Evolutionary conservation across 2,113 vertebrate genomes (phyloP).

Genomic region (Asarcornis scutulata): DNA sequence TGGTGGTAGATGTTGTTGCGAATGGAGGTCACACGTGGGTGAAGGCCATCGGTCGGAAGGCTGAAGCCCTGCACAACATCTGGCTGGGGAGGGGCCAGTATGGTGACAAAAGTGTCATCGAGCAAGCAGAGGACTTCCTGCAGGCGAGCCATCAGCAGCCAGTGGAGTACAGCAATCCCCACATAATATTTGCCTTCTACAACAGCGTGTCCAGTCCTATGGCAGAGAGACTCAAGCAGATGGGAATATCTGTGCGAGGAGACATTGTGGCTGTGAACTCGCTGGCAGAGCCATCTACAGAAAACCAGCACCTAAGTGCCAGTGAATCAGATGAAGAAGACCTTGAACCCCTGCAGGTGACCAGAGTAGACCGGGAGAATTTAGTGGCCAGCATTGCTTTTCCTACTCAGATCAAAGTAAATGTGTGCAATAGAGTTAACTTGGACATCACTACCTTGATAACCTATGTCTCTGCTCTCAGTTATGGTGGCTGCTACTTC

Average conservation of each 20-base stretch:
- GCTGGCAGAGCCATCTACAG: slow-evolving; percentile 53
- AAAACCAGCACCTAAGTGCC: slow-evolving; percentile 2
- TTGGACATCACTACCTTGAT: slow-evolving; percentile 96
- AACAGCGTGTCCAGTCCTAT: slow-evolving; percentile 92
- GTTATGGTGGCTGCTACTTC: slow-evolving; percentile 90
- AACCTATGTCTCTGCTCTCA: slow-evolving; percentile 91
- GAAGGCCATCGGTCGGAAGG: slow-evolving; percentile 95
- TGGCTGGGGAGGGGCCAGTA: slow-evolving; percentile 97
- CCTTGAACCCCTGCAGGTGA: slow-evolving; percentile 73
- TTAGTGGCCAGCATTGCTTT: slow-evolving; percentile 89
- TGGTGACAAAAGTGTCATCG: slow-evolving; percentile 90
- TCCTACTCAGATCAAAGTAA: slow-evolving; percentile 86
- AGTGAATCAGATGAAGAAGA: slow-evolving; percentile 77
- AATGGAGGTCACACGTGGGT: slow-evolving; percentile 93
- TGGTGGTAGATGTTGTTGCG: slow-evolving; percentile 95
- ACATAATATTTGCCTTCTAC: slow-evolving; percentile 94
- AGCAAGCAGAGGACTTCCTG: slow-evolving; percentile 92
- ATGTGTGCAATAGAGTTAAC: slow-evolving; percentile 87
- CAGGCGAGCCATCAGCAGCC: slow-evolving; percentile 90
- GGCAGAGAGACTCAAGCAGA: slow-evolving; percentile 86
- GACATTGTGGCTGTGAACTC: slow-evolving; percentile 90
- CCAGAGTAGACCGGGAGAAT: slow-evolving; percentile 84
- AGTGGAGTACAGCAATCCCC: slow-evolving; percentile 89
- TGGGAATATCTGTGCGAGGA: slow-evolving; percentile 91
- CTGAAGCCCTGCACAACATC: slow-evolving; percentile 95